Evolutionary conservation across 2,113 vertebrate genomes (phyloP).

Genomic region (Thinocorus orbignyianus): DNA sequence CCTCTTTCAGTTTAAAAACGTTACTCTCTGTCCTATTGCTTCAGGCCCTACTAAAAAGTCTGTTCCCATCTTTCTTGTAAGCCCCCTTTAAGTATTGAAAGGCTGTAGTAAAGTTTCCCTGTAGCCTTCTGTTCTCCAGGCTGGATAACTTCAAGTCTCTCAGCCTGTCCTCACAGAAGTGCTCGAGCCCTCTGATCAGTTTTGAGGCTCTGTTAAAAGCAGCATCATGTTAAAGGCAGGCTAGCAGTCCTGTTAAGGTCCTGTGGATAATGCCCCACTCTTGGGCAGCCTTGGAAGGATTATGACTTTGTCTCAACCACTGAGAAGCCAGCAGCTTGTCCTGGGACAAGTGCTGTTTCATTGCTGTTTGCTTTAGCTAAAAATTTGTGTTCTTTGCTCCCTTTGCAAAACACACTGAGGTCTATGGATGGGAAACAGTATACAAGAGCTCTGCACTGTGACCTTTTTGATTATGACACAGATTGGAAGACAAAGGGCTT

Average conservation of each 20-base stretch:
- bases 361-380: not conserved
- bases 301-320: not conserved
- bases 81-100: not conserved
- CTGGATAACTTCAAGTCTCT: not conserved
- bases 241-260: not conserved
- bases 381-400: not conserved
- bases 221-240: not conserved
- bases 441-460: not conserved
- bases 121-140: not conserved
- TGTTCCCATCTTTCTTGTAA: not conserved
- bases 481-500: not conserved
- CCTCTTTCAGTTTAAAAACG: not conserved
- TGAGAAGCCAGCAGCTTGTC: not conserved
- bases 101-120: not conserved
- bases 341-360: not conserved
- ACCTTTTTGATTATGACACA: not conserved
- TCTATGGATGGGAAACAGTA: not conserved
- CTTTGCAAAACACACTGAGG: not conserved
- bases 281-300: not conserved
- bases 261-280: not conserved
- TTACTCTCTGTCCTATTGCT: rapidly evolving
- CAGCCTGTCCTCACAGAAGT: not conserved
- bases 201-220: not conserved
- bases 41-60: not conserved
- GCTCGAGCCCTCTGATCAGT: not conserved